phyloP scores from a whole-genome alignment of 2,113 vertebrate species.

The Pagrus major region DNA sequence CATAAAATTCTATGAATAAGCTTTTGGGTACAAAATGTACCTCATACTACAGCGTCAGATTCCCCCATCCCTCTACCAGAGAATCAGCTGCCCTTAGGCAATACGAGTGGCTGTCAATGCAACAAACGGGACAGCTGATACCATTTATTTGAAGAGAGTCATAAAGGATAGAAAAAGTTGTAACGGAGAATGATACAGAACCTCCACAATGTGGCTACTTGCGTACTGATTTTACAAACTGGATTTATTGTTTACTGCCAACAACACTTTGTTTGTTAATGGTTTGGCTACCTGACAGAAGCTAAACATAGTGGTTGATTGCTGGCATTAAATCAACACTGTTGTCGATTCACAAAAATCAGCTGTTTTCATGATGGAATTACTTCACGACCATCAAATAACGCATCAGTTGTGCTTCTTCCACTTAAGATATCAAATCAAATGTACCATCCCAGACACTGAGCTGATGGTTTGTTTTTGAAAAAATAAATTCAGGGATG shows the following conservation, averaged over 20 bases:
- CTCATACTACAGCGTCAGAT: conserved; percentile 7
- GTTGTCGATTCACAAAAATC: not conserved
- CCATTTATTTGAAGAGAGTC: conserved; percentile 47
- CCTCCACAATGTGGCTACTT: not conserved
- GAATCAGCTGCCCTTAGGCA: conserved; percentile 61
- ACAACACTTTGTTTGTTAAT: conserved; percentile 15
- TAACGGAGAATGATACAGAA: conserved; percentile 2
- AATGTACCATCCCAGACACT: not conserved
- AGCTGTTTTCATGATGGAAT: not conserved
- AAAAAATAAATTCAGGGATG: not conserved
- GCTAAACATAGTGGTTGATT: conserved; percentile 4
- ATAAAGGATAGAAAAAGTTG: conserved; percentile 24
- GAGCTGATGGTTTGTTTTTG: not conserved
- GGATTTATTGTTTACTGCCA: conserved; percentile 20
- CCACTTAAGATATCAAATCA: not conserved
- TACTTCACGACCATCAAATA: not conserved
- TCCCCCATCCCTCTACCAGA: conserved; percentile 1
- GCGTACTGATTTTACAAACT: conserved; percentile 13
- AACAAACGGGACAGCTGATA: conserved; percentile 54
- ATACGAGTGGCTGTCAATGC: conserved; percentile 69
- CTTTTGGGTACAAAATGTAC: not conserved
- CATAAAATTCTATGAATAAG: not conserved
- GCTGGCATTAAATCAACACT: conserved; percentile 23
- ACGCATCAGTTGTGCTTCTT: not conserved
- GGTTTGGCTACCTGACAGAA: conserved; percentile 26